Evolutionary conservation across 2,113 vertebrate genomes (phyloP), one percentile per base, ranked within the genome.

Genomic region (Anser cygnoides): DNA sequence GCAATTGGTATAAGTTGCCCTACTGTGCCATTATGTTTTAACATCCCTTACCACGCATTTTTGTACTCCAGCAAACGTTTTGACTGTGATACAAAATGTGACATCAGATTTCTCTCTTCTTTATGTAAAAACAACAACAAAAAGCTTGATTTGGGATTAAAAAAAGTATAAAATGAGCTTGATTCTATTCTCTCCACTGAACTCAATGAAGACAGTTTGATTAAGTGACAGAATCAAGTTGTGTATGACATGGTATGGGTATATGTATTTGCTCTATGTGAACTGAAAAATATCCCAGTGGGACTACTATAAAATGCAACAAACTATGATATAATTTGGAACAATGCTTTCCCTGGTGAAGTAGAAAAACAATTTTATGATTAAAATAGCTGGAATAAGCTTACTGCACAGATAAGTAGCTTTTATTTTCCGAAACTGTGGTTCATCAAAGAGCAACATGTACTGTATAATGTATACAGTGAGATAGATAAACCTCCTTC

Each of bases 1-100:
- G 76, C 84, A 95, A 95, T 90, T 93, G 84, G 22, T 87, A 35
- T 89, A 77, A 89, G 70, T 90, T 87, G 71, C 43, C 90, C 93
- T 80, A 93, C 73, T 93, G 78, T 74, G 68, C 84, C 93, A 80
- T 91, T 87, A 75, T 84, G 29, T 84, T 94, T 97, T 95, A 87
- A 95, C 74, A 44, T 82, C 68, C 82, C 21, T 77, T 84, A 76
- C 57, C 29, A 57, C n/a, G 92, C 54, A 65, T 46, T 95, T 96
- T 81, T 88, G 39, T 93, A 76, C 44, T 94, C 25, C 50, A 89
- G 20, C 72, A 96, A 93, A 89, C 46, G 91, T 82, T 96, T 94
- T 88, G 55, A 62, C 43, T 76, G 49, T 15, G 31, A 22, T 78
- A 91, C 19, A 90, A 91, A 81, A 89, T 73, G 23, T 92, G 55